Evolutionary conservation across 2,888 invertebrate species (phyloP), one percentile per base, ranked within the genome.

Genomic region (Dolomedes plantarius): DNA sequence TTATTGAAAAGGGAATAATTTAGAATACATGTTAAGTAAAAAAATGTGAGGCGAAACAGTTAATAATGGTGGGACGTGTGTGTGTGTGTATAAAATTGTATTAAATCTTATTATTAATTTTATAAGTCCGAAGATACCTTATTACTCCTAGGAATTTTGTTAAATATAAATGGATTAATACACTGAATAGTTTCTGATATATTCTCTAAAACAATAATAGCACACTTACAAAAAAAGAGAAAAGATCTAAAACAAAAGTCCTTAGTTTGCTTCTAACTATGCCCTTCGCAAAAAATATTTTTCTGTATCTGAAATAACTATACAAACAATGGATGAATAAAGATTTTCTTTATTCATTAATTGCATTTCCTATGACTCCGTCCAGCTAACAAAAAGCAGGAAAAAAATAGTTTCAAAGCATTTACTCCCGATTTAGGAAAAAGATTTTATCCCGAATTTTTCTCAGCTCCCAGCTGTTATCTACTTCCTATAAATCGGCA

Each of bases 401-500:
- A 46, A 46, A 46, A 46, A 46, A 46, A 46, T 16, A 46, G 16
- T 46, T 46, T 46, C 13, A 46, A 46, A 46, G 41, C 41, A 46
- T 56, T 56, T 23, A 56, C 56, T 23, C 56, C 23, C 56, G 16
- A 19, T 56, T 23, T 23, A 56, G 11, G 23, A 23, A 16, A 56
- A 56, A 56, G 56, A 19, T 6, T 56, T 56, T 23, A 56, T 19
- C 19, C 23, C 56, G 56, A 23, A 56, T 75, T 82, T 69, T 82
- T 71, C 82, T 46, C 41, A 31, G 36, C 36, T 72, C 46, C 71
- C 82, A 82, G 75, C 82, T 82, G 82, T 82, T 82, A 74, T 82
- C 82, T 75, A 76, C 75, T 71, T 65, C 69, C 64, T 64, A 75
- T 71, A 82, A 75, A 76, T 75, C 62, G 71, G 41, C 39, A 19